Evolutionary conservation across 2,113 vertebrate species (phyloP), one percentile per base, ranked within the genome.

Genomic region (Drymodes brunneopygia): DNA sequence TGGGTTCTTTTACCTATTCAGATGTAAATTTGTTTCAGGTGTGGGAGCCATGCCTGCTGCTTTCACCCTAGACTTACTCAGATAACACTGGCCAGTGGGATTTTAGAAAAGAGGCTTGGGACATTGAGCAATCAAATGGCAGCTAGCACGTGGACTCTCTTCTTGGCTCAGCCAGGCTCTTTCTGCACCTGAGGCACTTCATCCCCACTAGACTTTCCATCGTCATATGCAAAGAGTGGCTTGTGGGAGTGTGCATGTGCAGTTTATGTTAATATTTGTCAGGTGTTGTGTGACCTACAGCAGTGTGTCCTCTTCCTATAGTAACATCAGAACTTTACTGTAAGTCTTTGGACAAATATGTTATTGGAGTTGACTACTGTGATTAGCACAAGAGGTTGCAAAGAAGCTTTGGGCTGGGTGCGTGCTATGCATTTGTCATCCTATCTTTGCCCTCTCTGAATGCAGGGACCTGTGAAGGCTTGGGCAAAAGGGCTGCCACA

Each of bases 401-500:
- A 9, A 42, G 48, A 56, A 82, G 22, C 40, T 77, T 69, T 82
- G 62, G 25, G 58, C 29, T 69, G 12, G 54, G 64, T 14, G 17
- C 4, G 3, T 73, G 50, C 56, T 66, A 1, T 48, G 20, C 23
- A 9, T 73, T 77, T 14, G 2, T 66, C 3, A 1, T n/a, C 7
- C 2, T 23, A 6, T 33, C 24, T 70, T 86, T 86, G 29, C 38
- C 47, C 18, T 70, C 29, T 38, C 35, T 81, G 60, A 38, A 35
- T 3, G 4, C 67, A 78, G 38, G 29, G 45, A 61, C 12, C 33
- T 83, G 36, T 18, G 67, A 58, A 62, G 53, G 6, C 54, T 36
- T 18, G 17, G 40, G 25, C 0, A 0, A 66, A 57, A 48, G 21
- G n/a, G 15, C 38, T 77, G 35, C 35, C 33, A 15, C 12, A 50